These are phyloP conservation scores for Balaeniceps rex DNA, from an alignment of 2,113 vertebrate species.

Conservation along the genomic window DNA sequence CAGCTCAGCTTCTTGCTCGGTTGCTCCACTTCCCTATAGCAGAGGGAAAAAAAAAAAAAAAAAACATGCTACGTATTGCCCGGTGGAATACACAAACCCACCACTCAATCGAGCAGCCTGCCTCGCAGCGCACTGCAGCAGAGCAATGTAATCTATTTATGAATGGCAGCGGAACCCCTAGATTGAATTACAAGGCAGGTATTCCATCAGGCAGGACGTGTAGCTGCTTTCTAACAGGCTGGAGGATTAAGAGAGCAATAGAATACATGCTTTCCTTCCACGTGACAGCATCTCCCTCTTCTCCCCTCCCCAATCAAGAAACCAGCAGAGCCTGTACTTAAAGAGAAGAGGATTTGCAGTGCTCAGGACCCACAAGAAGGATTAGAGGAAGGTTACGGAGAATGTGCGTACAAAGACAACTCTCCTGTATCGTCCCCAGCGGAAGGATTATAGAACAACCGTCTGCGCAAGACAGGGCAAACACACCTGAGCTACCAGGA, in stretches of 20 bases:
- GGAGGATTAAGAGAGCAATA: conserved; percentile 9
- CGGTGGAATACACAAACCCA: neutral
- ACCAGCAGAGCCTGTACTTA: neutral
- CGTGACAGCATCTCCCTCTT: conserved; percentile 19
- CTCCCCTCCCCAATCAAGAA: neutral
- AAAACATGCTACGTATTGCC: neutral
- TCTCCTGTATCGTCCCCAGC: neutral
- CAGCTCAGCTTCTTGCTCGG: neutral
- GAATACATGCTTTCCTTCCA: conserved; percentile 25
- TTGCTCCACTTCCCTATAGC: neutral
- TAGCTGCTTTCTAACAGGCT: conserved; percentile 10
- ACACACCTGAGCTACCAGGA: neutral
- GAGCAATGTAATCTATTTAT: neutral
- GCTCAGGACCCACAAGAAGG: neutral
- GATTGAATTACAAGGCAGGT: conserved; percentile 59
- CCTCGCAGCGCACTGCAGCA: neutral
- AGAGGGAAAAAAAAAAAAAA: neutral
- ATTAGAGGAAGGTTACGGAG: conserved; percentile 39
- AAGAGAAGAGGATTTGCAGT: conserved; percentile 29
- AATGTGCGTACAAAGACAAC: neutral
- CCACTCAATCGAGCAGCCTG: neutral
- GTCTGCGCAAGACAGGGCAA: neutral
- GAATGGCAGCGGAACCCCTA: conserved; percentile 36
- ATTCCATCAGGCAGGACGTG: conserved; percentile 56
- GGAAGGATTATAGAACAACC: neutral